Base-by-base conservation (phyloP, 2,797 vertebrate species). In the Emydoidea blandingii region DNA sequence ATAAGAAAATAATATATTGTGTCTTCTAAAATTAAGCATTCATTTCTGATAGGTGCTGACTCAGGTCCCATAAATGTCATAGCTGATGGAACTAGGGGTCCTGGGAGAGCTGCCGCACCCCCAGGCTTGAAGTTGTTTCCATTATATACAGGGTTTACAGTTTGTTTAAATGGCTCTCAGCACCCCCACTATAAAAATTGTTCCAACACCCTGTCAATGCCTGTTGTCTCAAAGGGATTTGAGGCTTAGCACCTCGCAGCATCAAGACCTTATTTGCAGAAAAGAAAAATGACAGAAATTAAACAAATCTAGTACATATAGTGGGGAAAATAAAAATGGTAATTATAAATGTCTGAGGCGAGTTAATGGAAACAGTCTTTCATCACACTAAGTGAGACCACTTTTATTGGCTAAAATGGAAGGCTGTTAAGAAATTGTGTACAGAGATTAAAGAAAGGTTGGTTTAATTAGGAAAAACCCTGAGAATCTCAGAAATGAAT, bases 401-500 rank as follows among this genome's bases (percentile, higher is more conserved):
- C 8, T 2, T 49, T 14, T 79, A n/a, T 78, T 62, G 5, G 1
- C 16, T 87, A 50, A 74, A 9, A 25, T 12, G 5, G 16, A 72
- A 89, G 76, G 3, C 41, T 83, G n/a, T n/a, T n/a, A 62, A 91
- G 88, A 91, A 84, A 27, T 50, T 72, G 4, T 50, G 49, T 92
- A 0, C 74, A 41, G 89, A 89, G 83, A 62, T 76, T 81, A 59
- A 94, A 68, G 49, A 29, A 90, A 79, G 2, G 5, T 89, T 94
- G 6, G 52, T 81, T 91, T 89, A 85, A 86, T 85, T 82, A 85
- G 18, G 12, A 93, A 84, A 87, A 84, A 65, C 56, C 29, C 53
- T 78, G 44, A 47, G 27, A 83, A 92, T 90, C 74, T 94, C 37
- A 91, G 34, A 93, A 91, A 4, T 54, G 82, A 94, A 79, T 79